Evolutionary conservation across 2,888 invertebrate species (phyloP).

Genomic region (Zelleria hepariella): DNA sequence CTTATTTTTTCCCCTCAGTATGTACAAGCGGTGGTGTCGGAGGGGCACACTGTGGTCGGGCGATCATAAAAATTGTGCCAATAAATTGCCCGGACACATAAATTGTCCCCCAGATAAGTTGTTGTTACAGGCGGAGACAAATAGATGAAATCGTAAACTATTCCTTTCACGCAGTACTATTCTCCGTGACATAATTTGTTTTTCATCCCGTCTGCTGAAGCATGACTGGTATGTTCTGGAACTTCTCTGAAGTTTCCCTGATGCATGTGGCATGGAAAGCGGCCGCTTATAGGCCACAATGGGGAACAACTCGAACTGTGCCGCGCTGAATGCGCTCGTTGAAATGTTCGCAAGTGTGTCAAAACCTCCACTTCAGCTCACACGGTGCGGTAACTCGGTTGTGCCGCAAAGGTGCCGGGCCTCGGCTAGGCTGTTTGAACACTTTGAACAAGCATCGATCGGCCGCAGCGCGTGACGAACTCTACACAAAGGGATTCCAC

Average conservation of each 20-base stretch:
- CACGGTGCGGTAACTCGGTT: slow-evolving; percentile 4
- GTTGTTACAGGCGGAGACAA: background rate
- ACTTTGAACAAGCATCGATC: slow-evolving; percentile 35
- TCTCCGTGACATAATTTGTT: no score
- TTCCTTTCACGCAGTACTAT: background rate
- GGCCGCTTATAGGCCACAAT: background rate
- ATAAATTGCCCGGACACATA: background rate
- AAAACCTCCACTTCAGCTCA: background rate
- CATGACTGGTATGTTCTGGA: background rate
- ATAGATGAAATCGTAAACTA: background rate
- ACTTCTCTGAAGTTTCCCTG: background rate
- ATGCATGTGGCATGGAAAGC: background rate
- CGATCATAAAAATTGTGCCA: background rate
- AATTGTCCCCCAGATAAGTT: background rate
- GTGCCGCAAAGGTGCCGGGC: slow-evolving; percentile 19
- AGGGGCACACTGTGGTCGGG: no score
- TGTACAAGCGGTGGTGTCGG: no score
- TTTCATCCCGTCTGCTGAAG: background rate
- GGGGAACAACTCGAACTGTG: background rate
- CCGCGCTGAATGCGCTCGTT: background rate
- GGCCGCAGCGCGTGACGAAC: slow-evolving; percentile 36
- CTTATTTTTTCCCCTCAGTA: no score
- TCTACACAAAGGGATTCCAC: slow-evolving; percentile 47
- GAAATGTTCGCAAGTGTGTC: slow-evolving; percentile 5
- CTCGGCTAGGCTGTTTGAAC: slow-evolving; percentile 33